A percentile compares a stretch with the other conserved stretches of the same genome.
phyloP scores from a whole-genome alignment of 2,888 invertebrate genomes.

The Agonopterix subpropinquella region DNA sequence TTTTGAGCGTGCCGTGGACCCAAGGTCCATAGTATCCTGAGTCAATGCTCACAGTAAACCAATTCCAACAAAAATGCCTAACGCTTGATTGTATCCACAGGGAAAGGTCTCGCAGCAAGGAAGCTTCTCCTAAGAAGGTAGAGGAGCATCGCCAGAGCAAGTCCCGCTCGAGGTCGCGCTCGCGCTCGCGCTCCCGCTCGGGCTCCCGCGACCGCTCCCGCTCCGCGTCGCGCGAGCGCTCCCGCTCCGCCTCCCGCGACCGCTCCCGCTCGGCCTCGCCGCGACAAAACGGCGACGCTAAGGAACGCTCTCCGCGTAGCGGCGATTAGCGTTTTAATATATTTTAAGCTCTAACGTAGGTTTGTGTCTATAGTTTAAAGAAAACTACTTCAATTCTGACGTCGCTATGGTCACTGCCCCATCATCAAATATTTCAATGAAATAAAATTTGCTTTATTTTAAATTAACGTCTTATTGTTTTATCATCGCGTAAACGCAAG shows the following conservation, averaged over 20 bases:
- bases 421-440: no score
- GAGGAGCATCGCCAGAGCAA: conserved; percentile 56
- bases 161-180: conserved; percentile 49
- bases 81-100: conserved; percentile 43
- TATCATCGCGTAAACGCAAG: no score
- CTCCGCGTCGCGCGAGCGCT: conserved; percentile 35
- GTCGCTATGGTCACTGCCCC: no score
- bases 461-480: no score
- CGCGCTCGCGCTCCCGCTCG: conserved; percentile 38
- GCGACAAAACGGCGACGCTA: conserved; percentile 52
- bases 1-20: no score
- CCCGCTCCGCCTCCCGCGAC: conserved; percentile 42
- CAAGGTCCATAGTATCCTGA: no score
- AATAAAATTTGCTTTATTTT: no score
- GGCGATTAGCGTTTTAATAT: conserved; percentile 58
- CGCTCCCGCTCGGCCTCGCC: conserved; percentile 51
- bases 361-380: not conserved
- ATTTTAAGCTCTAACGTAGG: not conserved
- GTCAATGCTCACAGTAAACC: no score
- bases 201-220: conserved; percentile 33
- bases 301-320: conserved; percentile 62
- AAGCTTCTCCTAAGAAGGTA: conserved; percentile 60
- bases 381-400: no score
- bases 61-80: not conserved
- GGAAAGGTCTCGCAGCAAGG: conserved; percentile 82